Percentiles rank a stretch among this genome's conserved stretches.
Evolutionary conservation across 2,797 vertebrate genomes (phyloP).

Genomic region (Melopsittacus undulatus): DNA sequence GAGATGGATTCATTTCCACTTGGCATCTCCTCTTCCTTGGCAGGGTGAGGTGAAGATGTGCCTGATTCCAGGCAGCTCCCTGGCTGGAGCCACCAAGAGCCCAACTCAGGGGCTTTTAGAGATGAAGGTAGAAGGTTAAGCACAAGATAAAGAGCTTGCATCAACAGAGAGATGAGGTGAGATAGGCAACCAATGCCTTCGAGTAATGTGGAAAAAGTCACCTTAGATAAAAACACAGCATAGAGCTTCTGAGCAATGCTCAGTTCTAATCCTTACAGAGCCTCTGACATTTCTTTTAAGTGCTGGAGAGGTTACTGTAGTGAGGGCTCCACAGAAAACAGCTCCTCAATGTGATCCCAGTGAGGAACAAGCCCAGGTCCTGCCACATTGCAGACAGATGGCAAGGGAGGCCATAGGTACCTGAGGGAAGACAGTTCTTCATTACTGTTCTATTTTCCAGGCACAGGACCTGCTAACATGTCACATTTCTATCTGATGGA

Average conservation of each 20-base stretch:
- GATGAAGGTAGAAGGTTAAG: not conserved
- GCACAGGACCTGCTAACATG: not conserved
- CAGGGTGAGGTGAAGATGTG: not conserved
- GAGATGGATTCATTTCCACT: not conserved
- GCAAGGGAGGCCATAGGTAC: not conserved
- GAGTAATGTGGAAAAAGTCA: conserved; percentile 21
- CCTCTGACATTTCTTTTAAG: conserved; percentile 14
- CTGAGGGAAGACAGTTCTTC: not conserved
- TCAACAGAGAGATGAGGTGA: not conserved
- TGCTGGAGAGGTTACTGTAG: not conserved
- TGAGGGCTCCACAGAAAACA: not conserved
- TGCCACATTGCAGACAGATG: not conserved
- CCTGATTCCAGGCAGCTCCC: not conserved
- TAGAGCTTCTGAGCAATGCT: not conserved
- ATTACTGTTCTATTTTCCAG: not conserved
- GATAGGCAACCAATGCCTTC: not conserved
- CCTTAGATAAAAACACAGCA: not conserved
- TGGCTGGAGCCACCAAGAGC: not conserved
- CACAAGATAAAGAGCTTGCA: not conserved
- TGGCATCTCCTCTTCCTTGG: not conserved
- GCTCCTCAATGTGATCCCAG: not conserved
- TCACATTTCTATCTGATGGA: not conserved
- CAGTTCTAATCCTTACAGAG: not conserved
- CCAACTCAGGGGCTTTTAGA: not conserved
- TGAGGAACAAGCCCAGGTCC: not conserved